phyloP scores from a whole-genome alignment of 2,888 invertebrate species.

The Thymelicus sylvestris region DNA sequence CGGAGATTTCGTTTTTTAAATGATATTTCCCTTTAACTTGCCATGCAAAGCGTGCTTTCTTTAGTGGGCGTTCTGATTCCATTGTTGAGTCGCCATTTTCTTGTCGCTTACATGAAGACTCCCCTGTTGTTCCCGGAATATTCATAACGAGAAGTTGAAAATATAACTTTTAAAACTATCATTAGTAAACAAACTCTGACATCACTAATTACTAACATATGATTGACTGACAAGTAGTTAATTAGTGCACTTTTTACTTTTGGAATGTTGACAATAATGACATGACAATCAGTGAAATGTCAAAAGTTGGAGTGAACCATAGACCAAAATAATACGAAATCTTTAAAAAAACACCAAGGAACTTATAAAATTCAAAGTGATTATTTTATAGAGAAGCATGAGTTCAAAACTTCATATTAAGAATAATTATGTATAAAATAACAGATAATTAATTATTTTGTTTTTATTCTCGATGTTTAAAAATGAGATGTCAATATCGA shows the following conservation, averaged over 20 bases:
- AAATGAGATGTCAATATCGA: too few relatives aligned
- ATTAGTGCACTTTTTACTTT: conserved; percentile 47
- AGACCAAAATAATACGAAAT: neutral
- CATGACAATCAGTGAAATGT: conserved; percentile 35
- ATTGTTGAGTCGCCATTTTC: conserved; percentile 80
- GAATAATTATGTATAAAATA: too few relatives aligned
- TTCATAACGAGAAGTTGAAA: conserved; percentile 59
- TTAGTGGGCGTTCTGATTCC: conserved; percentile 85
- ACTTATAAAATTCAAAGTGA: neutral
- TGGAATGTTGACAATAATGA: conserved; percentile 32
- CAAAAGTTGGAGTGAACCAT: conserved; percentile 18
- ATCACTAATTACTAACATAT: conserved; percentile 80
- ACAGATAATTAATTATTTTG: too few relatives aligned
- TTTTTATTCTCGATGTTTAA: too few relatives aligned
- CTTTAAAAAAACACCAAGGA: neutral
- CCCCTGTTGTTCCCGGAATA: conserved; percentile 66
- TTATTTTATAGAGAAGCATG: too few relatives aligned
- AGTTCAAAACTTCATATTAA: too few relatives aligned
- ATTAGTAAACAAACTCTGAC: conserved; percentile 82
- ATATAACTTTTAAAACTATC: conserved; percentile 53
- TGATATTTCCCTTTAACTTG: conserved; percentile 88
- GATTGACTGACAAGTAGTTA: conserved; percentile 79
- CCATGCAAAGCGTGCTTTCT: conserved; percentile 88
- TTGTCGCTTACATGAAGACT: conserved; percentile 79
- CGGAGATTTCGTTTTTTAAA: conserved; percentile 74